Base-by-base conservation (phyloP, 1,140 invertebrate species). In the Trissolcus basalis region DNA sequence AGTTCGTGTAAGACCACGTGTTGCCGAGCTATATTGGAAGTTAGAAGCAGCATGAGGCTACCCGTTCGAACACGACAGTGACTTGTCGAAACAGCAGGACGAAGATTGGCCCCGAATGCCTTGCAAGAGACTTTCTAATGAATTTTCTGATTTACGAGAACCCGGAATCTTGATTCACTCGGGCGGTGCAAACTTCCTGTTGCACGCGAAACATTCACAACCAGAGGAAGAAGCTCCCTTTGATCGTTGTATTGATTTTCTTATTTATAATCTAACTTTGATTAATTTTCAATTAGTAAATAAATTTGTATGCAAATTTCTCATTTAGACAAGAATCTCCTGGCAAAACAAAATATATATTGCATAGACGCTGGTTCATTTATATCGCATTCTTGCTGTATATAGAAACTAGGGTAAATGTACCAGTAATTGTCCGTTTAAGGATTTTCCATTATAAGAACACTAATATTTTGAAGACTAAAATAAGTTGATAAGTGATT, bases 71-170 rank as follows among this genome's bases (percentile, higher is more conserved):
- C 81, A 81, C 65, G 79, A 83, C 70, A 83, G 74, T 80, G 69
- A 61, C 77, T 81, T 80, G 80, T 81, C 79, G 65, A 79, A 82
- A 81, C 79, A 82, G 80, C 79, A 41, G 80, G 80, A 80, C 75
- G 63, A 78, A 75, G 67, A 76, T 70, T 69, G 47, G 54, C 19
- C 63, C 75, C 47, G 68, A 80, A 77, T 77, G 73, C 69, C 36
- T 80, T 60, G 45, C 50, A 71, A 81, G 79, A 61, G 74, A 77
- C 70, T 70, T 70, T 72, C 75, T 83, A 81, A 83, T 79, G 83
- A 84, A 83, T 84, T 76, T 58, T 44, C 48, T 81, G 80, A 85
- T 84, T 85, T 84, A 84, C 83, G 54, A 67, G 58, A 55, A 58
- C 33, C 15, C 33, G 33, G 47, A 70, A 64, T 65, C 51, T 69